Evolutionary conservation across 2,888 invertebrate species (phyloP), one percentile per base, ranked within the genome.

Genomic region (Bibio marci): DNA sequence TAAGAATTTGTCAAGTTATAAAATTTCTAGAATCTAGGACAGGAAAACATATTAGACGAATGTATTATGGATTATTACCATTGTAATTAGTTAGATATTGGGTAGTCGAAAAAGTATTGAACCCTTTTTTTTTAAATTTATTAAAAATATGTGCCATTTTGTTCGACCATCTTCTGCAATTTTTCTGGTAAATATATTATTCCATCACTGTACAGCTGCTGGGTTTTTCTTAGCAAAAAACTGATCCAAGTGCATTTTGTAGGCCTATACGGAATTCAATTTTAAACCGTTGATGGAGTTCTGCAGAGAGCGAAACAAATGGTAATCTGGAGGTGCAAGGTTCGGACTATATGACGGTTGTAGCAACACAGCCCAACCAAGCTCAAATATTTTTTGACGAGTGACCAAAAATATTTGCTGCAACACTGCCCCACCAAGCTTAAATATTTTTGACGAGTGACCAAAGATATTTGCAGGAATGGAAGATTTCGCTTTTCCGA

Each of bases 281-380:
- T 41, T 49, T 35, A 38, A 40, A 43, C 42, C 45, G 45, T 40
- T 38, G 40, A 45, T 40, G 30, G 37, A 40, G 44, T 48, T 47
- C 31, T 43, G 41, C 43, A 46, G 28, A 32, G 42, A 39, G 18
- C 38, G 44, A 37, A 49, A 48, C 18, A 48, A 41, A 41, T 43
- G 44, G 41, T 40, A 45, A 40, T 49, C 42, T 12, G 39, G 43
- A 30, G 46, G 44, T 35, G 43, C 45, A 35, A 47, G 40, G 39
- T 47, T 44, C 32, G 45, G 46, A 36, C 46, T 48, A 42, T 48
- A 46, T 42, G 44, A 42, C 42, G 47, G 46, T 42, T 49, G 46
- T 41, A 41, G 39, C 17, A 45, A 42, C 46, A 48, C 45, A 30
- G 47, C 46, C 46, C 46, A 48, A 39, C 46, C 46, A 40, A 49